phyloP scores from a whole-genome alignment of 2,113 vertebrate species.

The Sclerurus mexicanus region DNA sequence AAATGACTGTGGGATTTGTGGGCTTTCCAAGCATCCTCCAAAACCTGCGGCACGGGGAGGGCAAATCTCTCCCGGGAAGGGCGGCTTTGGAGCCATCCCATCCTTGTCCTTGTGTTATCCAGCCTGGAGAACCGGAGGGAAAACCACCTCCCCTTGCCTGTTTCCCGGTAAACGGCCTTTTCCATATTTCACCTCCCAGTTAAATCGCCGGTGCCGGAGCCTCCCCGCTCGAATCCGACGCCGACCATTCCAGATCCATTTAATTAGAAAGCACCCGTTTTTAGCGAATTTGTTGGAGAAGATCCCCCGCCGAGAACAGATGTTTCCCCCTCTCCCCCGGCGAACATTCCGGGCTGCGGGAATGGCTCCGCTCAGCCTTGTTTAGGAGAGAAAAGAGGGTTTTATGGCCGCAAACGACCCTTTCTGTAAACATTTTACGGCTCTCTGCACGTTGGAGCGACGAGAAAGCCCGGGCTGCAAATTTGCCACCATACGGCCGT shows the following conservation, averaged over 20 bases:
- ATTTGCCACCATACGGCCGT: conserved; percentile 78
- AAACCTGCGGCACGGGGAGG: fast-evolving
- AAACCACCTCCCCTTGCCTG: neutral
- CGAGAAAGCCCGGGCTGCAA: conserved; percentile 81
- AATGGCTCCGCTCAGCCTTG: conserved; percentile 83
- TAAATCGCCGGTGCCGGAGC: conserved; percentile 44
- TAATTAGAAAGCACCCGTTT: conserved; percentile 84
- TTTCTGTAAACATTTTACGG: conserved; percentile 86
- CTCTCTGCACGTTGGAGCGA: conserved; percentile 77
- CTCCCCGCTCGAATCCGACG: neutral
- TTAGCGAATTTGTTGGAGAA: conserved; percentile 82
- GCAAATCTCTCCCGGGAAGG: neutral
- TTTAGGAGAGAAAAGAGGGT: conserved; percentile 84
- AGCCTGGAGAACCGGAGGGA: neutral
- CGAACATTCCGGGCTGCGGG: conserved; percentile 75
- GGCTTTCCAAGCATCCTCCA: neutral
- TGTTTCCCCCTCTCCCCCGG: conserved; percentile 76
- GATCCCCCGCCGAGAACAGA: conserved; percentile 79
- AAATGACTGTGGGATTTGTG: fast-evolving
- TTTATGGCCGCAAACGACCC: conserved; percentile 80
- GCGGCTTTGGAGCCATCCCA: neutral
- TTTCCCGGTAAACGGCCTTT: neutral
- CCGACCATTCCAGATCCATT: conserved; percentile 74
- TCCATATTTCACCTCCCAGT: conserved; percentile 65
- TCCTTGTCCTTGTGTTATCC: neutral